Evolutionary conservation across 2,888 invertebrate genomes (phyloP), one percentile per base, ranked within the genome.

Genomic region (Amblyteles armatorius): DNA sequence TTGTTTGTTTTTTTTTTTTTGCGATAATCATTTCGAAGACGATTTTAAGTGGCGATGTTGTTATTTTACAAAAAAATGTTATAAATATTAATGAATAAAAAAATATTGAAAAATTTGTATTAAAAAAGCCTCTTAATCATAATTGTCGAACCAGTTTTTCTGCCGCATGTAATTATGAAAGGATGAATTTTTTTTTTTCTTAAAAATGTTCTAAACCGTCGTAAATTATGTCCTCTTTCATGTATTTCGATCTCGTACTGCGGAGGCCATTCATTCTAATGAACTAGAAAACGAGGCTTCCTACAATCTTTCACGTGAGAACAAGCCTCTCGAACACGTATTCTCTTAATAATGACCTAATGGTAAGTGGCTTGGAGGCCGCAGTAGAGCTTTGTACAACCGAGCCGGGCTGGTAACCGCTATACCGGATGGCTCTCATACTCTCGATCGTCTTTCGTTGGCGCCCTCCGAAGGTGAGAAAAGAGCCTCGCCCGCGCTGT

Each of bases 301-400:
- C 16, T 19, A 69, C 40, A 48, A 36, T n/a, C 22, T 26, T 26
- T 72, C 63, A 65, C 63, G 72, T 22, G 73, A 67, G 63, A 65
- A 33, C 33, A 11, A 33, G n/a, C 73, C 40, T 52, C 69, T 81
- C 33, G 78, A 78, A 44, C 63, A 74, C 78, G 73, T 81, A 78
- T 78, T 84, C 81, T 79, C 33, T 36, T 69, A 79, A 81, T 84
- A 81, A 81, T 81, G 73, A 84, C 84, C 67, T 79, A 65, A 80
- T 84, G 84, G 82, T 73, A 79, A 84, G 77, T 78, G 86, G 72
- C 26, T 72, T 55, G 71, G 29, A 71, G 19, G 19, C 50, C 80
- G 67, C 48, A 19, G 57, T 13, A 78, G 63, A 60, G 68, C 79
- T 69, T 82, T 76, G 52, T 69, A 73, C 60, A 73, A 83, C 50